Evolutionary conservation across 2,888 invertebrate species (phyloP).

Genomic region (Agapetus fuscipes): DNA sequence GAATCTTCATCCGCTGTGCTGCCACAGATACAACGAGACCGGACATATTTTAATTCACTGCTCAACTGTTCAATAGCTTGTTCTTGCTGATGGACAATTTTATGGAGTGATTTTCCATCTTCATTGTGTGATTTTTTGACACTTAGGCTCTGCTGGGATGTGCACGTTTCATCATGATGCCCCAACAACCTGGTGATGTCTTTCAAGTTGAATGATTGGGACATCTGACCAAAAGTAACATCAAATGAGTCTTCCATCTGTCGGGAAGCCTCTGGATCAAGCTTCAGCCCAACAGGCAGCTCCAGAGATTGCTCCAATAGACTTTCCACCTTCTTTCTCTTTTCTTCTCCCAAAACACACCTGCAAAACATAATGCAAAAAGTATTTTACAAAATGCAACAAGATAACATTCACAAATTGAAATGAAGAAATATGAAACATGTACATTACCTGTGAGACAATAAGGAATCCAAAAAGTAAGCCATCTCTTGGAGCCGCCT

Average conservation of each 20-base stretch:
- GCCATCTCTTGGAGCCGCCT: conserved; percentile 55
- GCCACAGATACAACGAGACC: conserved; percentile 25
- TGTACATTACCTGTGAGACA: conserved; percentile 46
- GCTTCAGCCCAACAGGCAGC: conserved; percentile 38
- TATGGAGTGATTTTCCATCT: conserved; percentile 2
- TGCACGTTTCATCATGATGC: conserved; percentile 28
- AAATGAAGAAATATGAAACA: conserved; percentile 25
- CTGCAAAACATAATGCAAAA: conserved; percentile 28
- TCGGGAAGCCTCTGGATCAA: conserved; percentile 38
- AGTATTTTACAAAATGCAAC: background rate
- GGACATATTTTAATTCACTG: conserved; percentile 28
- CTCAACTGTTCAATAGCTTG: conserved; percentile 26
- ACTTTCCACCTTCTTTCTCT: conserved; percentile 40
- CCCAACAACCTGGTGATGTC: conserved; percentile 43
- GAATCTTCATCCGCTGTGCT: conserved; percentile 19
- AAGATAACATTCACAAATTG: conserved; percentile 26
- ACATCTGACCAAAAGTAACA: conserved; percentile 37
- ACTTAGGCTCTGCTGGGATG: background rate
- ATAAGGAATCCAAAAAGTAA: conserved; percentile 52
- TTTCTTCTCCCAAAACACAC: conserved; percentile 42
- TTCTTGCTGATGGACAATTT: conserved; percentile 7
- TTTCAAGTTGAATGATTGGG: conserved; percentile 37
- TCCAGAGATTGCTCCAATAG: conserved; percentile 42
- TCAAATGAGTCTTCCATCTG: conserved; percentile 37
- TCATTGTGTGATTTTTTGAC: background rate